Evolutionary conservation across 2,888 invertebrate genomes (phyloP).

Genomic region (Erpobdella octoculata): DNA sequence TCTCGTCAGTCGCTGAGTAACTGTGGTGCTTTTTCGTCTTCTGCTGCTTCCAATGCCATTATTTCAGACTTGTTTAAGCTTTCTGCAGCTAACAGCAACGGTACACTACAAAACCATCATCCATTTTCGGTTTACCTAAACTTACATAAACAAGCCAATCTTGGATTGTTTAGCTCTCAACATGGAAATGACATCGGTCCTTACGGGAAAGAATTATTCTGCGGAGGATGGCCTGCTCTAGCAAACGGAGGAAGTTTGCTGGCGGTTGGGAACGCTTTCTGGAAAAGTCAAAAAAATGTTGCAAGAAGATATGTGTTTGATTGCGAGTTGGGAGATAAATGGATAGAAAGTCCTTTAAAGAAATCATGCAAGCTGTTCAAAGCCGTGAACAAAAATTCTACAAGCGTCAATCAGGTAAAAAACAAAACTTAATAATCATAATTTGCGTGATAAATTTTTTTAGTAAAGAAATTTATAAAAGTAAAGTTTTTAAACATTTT

Average conservation of each 20-base stretch:
- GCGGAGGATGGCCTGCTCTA: not conserved
- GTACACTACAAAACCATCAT: not conserved
- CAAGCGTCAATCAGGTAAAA: conserved; percentile 16
- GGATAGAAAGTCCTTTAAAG: conserved; percentile 38
- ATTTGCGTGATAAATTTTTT: not conserved
- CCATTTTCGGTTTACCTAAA: not conserved
- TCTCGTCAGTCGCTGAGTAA: not conserved
- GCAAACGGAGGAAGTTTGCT: not conserved
- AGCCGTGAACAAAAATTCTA: conserved; percentile 17
- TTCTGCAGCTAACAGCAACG: not conserved
- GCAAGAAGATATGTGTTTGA: conserved; percentile 33
- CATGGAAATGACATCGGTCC: not conserved
- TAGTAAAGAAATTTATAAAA: not conserved
- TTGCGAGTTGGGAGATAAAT: conserved; percentile 45
- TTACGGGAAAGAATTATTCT: no score
- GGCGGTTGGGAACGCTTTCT: conserved; percentile 12
- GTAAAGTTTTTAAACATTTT: not conserved
- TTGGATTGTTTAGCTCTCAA: not conserved
- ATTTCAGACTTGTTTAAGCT: conserved; percentile 4
- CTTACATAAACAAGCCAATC: not conserved
- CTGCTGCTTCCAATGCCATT: not conserved
- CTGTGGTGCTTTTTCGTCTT: not conserved
- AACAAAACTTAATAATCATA: not conserved
- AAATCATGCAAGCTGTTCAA: conserved; percentile 14
- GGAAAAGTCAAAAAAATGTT: conserved; percentile 20